Evolutionary conservation across 2,888 invertebrate genomes (phyloP), one percentile per base, ranked within the genome.

Genomic region (Anticlea derivata): DNA sequence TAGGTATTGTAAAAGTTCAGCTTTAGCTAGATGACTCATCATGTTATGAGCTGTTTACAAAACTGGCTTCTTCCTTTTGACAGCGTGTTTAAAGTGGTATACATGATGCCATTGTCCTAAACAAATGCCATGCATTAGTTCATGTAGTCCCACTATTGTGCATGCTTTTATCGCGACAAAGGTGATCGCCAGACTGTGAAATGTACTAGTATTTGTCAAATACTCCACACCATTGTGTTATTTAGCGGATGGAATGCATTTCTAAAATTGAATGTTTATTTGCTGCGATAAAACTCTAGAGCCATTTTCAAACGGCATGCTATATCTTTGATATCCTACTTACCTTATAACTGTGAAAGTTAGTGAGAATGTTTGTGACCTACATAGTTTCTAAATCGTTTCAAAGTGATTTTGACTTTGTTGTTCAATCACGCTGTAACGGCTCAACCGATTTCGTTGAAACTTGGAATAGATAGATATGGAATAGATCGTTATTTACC

Each of bases 171-270:
- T 68, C 69, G 63, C 59, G 62, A 66, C 71, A 73, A 70, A 68
- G 66, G 68, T 66, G 73, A 71, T 78, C 83, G 77, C 83, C 71
- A 88, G 88, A 88, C 88, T 86, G 88, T 86, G 81, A 85, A 89
- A 88, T 86, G 86, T 70, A 60, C 73, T 64, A 65, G 71, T 72
- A 83, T 82, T 82, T 79, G 77, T 80, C 80, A 82, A 69, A 61
- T 52, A 66, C 62, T 75, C 63, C 65, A 61, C 73, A 62, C 62
- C 54, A 54, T 61, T 60, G 68, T 60, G 64, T 63, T 61, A 48
- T 53, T 39, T 53, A 35, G 43, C 24, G 6, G 44, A 41, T 51
- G 52, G 38, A 44, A 31, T 53, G 48, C 44, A 31, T 39, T 38
- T 7, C 34, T 45, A 22, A 53, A 44, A 26, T 35, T 24, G 31